Conservation (phyloP, 2,113 vertebrate genomes). For the Sapajus apella region DNA sequence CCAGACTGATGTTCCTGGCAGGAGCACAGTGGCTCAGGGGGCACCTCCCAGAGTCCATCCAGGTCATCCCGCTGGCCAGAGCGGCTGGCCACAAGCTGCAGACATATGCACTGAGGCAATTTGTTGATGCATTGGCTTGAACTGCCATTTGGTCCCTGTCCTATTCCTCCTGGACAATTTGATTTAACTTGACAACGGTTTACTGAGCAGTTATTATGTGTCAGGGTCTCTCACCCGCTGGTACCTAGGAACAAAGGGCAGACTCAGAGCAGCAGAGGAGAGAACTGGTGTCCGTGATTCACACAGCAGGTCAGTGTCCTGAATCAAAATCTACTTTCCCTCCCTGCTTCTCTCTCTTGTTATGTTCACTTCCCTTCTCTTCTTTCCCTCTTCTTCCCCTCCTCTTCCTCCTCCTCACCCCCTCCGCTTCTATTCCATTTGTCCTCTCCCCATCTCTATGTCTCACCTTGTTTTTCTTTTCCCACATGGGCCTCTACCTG, state of each 20-base stretch:
- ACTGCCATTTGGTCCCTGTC: neutral
- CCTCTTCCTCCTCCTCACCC: neutral
- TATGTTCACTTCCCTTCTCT: neutral
- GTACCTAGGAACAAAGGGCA: neutral
- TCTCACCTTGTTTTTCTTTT: neutral
- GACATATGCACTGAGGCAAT: neutral
- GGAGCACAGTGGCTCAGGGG: neutral
- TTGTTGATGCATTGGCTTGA: neutral
- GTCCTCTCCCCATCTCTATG: neutral
- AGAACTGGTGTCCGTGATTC: neutral
- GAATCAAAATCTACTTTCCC: neutral
- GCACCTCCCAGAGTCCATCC: no score
- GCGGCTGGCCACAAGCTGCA: neutral
- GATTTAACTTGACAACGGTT: neutral
- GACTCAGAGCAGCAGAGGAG: neutral
- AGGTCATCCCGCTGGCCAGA: neutral
- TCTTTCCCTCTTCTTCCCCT: rapidly evolving
- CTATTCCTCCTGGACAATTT: neutral
- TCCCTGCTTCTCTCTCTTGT: neutral
- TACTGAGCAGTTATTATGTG: neutral
- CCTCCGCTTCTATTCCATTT: neutral
- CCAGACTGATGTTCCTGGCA: neutral
- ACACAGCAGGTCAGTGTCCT: neutral
- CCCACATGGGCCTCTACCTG: rapidly evolving
- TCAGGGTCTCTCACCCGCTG: neutral